These are phyloP conservation scores for Burhinus bistriatus DNA, from an alignment of 2,113 vertebrate genomes.

Conservation along the genomic window DNA sequence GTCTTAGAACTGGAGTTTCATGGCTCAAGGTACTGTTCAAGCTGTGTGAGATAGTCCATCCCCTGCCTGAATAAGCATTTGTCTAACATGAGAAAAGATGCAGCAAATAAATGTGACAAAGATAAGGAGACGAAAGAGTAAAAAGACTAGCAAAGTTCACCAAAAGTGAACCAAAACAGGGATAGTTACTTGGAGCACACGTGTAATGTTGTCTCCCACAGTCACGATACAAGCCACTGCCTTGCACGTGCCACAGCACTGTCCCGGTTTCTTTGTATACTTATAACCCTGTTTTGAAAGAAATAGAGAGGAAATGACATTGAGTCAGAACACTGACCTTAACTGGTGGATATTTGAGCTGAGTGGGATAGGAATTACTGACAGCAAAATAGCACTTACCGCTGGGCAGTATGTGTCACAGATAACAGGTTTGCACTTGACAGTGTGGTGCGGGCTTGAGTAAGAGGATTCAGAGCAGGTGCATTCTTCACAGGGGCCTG, in stretches of 20 bases:
- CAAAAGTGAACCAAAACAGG: not conserved
- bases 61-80: not conserved
- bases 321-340: not conserved
- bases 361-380: not conserved
- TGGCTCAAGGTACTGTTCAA: not conserved
- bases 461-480: constrained; percentile 25
- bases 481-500: constrained; percentile 67
- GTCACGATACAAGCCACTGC: constrained; percentile 30
- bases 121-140: not conserved
- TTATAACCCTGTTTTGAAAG: constrained; percentile 68
- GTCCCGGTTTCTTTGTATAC: constrained; percentile 17
- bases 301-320: not conserved
- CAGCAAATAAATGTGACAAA: not conserved
- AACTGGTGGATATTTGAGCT: not conserved
- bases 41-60: not conserved
- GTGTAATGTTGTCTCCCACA: not conserved
- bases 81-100: not conserved
- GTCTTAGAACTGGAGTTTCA: not conserved
- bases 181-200: constrained; percentile 30
- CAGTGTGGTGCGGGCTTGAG: not conserved
- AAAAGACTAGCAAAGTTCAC: not conserved
- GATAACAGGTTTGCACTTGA: constrained; percentile 49
- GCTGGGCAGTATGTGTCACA: constrained; percentile 59
- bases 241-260: constrained; percentile 68
- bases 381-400: constrained; percentile 44